These are phyloP conservation scores for Calosoma granatense DNA, from an alignment of 1,140 invertebrate species.

Conservation along the genomic window DNA sequence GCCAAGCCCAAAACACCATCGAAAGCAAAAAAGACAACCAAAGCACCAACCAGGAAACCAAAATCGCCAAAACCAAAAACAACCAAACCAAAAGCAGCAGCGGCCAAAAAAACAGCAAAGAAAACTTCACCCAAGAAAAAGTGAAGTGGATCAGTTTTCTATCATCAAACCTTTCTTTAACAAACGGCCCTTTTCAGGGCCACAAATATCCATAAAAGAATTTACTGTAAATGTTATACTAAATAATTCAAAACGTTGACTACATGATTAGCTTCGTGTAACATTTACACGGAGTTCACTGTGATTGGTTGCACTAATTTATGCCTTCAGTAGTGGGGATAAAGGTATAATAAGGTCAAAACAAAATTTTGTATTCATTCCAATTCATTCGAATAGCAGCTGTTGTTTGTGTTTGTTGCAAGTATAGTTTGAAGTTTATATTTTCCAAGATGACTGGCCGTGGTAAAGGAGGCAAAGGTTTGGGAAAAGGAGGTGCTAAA, in stretches of 20 bases:
- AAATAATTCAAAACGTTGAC: too few species aligned
- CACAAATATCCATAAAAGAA: slow-evolving; percentile 2
- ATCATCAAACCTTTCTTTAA: background rate
- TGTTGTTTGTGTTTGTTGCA: too few species aligned
- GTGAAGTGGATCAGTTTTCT: slow-evolving; percentile 3
- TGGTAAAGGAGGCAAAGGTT: slow-evolving; percentile 55
- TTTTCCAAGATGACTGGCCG: slow-evolving; percentile 45
- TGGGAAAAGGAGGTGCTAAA: slow-evolving; percentile 59
- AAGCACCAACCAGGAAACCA: slow-evolving; percentile 18
- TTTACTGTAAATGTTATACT: too few species aligned
- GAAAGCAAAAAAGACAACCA: slow-evolving; percentile 15
- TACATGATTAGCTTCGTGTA: too few species aligned
- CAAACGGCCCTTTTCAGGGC: slow-evolving; percentile 19
- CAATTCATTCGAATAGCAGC: too few species aligned
- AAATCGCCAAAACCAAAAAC: slow-evolving; percentile 19
- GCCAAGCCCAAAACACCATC: slow-evolving; percentile 13
- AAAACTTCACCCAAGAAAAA: slow-evolving; percentile 9
- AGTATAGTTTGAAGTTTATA: too few species aligned
- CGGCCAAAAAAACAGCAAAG: slow-evolving; percentile 11
- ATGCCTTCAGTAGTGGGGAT: too few species aligned
- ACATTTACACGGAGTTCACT: too few species aligned
- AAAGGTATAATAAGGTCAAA: too few species aligned
- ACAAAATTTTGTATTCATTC: too few species aligned
- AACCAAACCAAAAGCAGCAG: slow-evolving; percentile 14
- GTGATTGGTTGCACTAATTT: too few species aligned